Base-by-base conservation (phyloP, 2,888 invertebrate species). In the Epirrita christyi region DNA sequence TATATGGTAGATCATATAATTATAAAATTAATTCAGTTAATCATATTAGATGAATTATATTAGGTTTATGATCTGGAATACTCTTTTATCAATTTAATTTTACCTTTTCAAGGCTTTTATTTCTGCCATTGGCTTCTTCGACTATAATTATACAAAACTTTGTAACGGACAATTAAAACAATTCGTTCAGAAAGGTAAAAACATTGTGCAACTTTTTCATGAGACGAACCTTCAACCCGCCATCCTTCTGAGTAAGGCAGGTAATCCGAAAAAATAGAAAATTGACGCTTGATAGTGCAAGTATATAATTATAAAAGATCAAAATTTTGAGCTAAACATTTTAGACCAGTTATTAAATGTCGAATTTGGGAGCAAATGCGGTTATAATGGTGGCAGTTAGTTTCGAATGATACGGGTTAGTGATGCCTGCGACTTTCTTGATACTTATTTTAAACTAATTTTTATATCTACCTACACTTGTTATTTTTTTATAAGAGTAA, bases 291-390 rank as follows among this genome's bases (percentile, higher is more conserved):
- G 66, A 73, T 79, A 76, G 63, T 68, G 60, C 78, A 77, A 80
- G 80, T 80, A 76, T 91, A 90, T 91, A 91, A 92, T 92, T 92
- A 91, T 86, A 84, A 82, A 81, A 79, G 84, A 88, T 88, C 87
- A 86, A 86, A 79, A 55, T 49, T 77, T 74, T 78, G 78, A 75
- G 71, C 72, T 75, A 76, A 78, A 72, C 76, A 73, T 82, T 83
- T 81, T 78, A 68, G 79, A 70, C 66, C 78, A 72, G 81, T 86
- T 87, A 91, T 91, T 89, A 91, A 88, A 85, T 80, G 62, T 63
- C 63, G 78, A 78, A 80, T 84, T 85, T 81, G 75, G 78, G 81
- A 68, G 78, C 86, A 91, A 91, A 92, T 91, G 89, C 71, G 83
- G 83, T 92, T 91, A 89, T 92, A 92, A 92, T 92, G 74, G 88